Percentiles rank a stretch among this genome's conserved stretches.
Evolutionary conservation across 2,888 invertebrate genomes (phyloP).

Genomic region (Pelosia muscerda): DNA sequence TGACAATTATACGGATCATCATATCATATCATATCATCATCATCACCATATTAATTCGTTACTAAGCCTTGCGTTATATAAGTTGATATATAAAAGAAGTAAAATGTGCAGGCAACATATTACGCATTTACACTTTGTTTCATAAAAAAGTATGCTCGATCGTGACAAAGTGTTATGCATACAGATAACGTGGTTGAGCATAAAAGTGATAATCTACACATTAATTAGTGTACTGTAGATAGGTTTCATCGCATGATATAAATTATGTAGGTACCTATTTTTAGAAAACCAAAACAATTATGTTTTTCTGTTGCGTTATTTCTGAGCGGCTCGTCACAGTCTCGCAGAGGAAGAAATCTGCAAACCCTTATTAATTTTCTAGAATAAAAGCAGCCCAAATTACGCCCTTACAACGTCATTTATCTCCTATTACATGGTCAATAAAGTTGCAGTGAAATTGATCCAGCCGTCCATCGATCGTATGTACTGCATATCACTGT

Average conservation of each 20-base stretch:
- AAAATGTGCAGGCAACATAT: not conserved
- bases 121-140: slow-evolving; percentile 32
- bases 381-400: not conserved
- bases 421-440: not conserved
- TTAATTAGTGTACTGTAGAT: not conserved
- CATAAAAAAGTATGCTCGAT: not conserved
- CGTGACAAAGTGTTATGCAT: not conserved
- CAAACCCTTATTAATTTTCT: not conserved
- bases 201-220: slow-evolving; percentile 1
- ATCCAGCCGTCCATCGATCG: too few species aligned
- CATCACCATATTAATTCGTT: too few species aligned
- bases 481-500: too few species aligned
- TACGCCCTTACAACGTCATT: not conserved
- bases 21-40: too few species aligned
- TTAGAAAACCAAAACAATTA: not conserved
- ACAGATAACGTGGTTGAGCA: not conserved
- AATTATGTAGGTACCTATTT: not conserved
- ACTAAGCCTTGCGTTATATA: not conserved
- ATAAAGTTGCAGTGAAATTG: not conserved
- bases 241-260: not conserved
- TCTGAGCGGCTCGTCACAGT: not conserved
- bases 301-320: not conserved
- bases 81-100: not conserved
- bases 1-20: too few species aligned
- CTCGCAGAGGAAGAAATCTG: too few species aligned